Percentiles rank a stretch among this genome's conserved stretches.
These are phyloP conservation scores for Alosa alosa DNA, from an alignment of 2,113 vertebrate genomes.

Conservation along the genomic window DNA sequence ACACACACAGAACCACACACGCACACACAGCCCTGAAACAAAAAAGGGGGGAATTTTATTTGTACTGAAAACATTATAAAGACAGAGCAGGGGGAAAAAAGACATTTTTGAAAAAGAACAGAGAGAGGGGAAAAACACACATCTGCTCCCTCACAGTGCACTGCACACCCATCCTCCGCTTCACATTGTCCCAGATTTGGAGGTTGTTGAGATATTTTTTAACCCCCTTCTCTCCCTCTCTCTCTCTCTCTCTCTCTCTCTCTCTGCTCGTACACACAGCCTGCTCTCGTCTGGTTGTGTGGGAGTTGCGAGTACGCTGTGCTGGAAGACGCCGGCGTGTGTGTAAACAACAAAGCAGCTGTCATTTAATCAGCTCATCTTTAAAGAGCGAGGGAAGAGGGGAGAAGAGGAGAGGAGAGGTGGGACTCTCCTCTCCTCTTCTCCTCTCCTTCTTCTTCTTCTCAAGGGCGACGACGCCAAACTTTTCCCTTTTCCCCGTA, in stretches of 20 bases:
- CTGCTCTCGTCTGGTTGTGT: constrained; percentile 41
- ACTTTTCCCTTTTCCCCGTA: constrained; percentile 35
- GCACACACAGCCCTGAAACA: constrained; percentile 19
- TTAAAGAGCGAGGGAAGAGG: constrained; percentile 41
- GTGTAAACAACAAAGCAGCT: constrained; percentile 54
- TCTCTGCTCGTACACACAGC: constrained; percentile 17
- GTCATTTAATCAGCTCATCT: constrained; percentile 53
- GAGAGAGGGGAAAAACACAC: neutral
- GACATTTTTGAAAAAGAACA: neutral
- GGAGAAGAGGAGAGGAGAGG: constrained; percentile 26
- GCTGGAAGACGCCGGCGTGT: constrained; percentile 30
- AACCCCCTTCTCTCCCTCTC: neutral
- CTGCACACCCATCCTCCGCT: constrained; percentile 19
- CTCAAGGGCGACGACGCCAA: constrained; percentile 49
- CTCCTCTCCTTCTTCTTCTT: constrained; percentile 9
- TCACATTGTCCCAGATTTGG: constrained; percentile 50
- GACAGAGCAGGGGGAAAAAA: constrained; percentile 26
- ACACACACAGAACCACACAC: neutral
- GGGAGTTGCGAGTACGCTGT: constrained; percentile 28
- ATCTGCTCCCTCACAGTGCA: constrained; percentile 10
- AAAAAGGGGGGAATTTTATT: constrained; percentile 45
- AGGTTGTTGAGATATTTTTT: constrained; percentile 37
- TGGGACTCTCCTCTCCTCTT: constrained; percentile 38
- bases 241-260: neutral
- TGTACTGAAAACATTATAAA: constrained; percentile 52